Evolutionary conservation across 2,888 invertebrate genomes (phyloP), one percentile per base, ranked within the genome.

Genomic region (Scaeva pyrastri): DNA sequence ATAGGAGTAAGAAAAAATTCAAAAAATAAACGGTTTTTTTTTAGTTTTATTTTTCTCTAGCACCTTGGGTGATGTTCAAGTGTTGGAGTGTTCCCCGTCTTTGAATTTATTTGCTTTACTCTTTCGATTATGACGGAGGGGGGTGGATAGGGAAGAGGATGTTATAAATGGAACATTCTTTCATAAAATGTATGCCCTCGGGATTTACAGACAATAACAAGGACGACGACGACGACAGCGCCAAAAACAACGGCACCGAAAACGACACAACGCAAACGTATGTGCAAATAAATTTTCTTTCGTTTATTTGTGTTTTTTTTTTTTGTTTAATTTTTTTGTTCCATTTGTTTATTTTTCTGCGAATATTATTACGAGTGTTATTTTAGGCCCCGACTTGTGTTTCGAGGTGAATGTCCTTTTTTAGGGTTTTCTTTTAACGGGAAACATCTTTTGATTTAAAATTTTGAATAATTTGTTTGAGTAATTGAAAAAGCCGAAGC

Each of bases 341-440:
- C n/a, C n/a, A n/a, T n/a, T 5, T 31, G 8, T 31, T 31, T 31
- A 5, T 31, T 31, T 31, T 31, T 31, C 31, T 31, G 31, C 31
- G 26, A 60, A 60, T 39, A 39, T 66, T 58, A 68, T 58, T 73
- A 62, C 31, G 36, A 52, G n/a, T 56, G 14, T n/a, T 60, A 11
- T 45, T 45, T 19, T 50, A 31, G 62, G 48, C 16, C 19, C 3
- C 66, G 19, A 48, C 21, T 36, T 31, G 7, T 36, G 14, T 36
- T 19, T 31, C 23, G 58, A 56, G 84, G 74, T 79, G 64, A 79
- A 68, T 72, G 75, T 75, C 79, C 84, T 60, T 75, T 79, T 73
- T 76, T 43, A 11, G 11, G 21, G 23, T 52, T 31, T 10, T 43
- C 43, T 10, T n/a, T 19, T 8, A 2, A 21, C 19, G 0, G 7